Percentiles rank a stretch among this genome's conserved stretches.
These are phyloP conservation scores for Lasioglossum figueresi DNA, from an alignment of 2,888 invertebrate genomes.

Conservation along the genomic window DNA sequence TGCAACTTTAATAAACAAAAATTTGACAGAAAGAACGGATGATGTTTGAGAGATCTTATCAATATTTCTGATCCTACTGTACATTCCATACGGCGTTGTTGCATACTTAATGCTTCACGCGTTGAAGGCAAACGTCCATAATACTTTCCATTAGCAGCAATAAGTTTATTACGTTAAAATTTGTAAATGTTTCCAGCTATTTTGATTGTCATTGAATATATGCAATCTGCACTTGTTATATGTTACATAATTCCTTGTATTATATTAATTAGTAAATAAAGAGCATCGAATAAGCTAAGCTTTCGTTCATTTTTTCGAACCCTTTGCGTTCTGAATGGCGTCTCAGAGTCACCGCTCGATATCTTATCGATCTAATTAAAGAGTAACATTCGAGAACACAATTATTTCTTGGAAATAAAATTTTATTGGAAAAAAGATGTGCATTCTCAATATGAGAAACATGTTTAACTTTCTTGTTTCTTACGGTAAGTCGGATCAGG, in stretches of 20 bases:
- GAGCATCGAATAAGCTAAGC: conserved; percentile 19
- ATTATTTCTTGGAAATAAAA: not conserved
- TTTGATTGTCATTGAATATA: conserved; percentile 36
- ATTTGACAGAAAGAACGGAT: conserved; percentile 7
- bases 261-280: conserved; percentile 45
- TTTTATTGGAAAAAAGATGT: not conserved
- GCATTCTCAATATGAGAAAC: not conserved
- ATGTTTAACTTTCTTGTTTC: conserved; percentile 25
- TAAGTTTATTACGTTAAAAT: conserved; percentile 39
- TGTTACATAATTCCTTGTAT: conserved; percentile 35
- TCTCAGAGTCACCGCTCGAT: too few species aligned
- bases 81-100: conserved; percentile 34
- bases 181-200: conserved; percentile 46
- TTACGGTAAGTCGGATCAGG: conserved; percentile 84
- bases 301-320: not conserved
- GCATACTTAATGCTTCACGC: conserved; percentile 61
- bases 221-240: conserved; percentile 41
- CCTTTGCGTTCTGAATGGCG: too few species aligned
- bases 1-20: conserved; percentile 19
- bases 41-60: conserved; percentile 12
- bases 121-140: conserved; percentile 46
- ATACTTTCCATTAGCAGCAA: conserved; percentile 38
- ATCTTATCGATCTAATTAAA: conserved; percentile 15
- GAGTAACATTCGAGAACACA: not conserved
- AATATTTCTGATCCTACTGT: not conserved